Evolutionary conservation across 2,888 invertebrate species (phyloP).

Genomic region (Syrphus vitripennis): DNA sequence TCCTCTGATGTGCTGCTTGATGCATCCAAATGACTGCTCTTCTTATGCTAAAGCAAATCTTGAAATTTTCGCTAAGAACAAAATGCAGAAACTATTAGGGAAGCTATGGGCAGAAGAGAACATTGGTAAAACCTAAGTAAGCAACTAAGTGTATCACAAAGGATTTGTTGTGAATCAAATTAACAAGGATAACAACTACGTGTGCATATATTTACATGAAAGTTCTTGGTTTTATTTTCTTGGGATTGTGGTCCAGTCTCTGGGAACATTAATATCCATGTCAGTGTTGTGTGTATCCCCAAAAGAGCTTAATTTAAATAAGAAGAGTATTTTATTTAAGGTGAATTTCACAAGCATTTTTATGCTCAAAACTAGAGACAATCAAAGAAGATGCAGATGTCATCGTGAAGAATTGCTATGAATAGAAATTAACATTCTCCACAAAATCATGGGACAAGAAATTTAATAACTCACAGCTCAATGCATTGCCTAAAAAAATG

Average conservation of each 20-base stretch:
- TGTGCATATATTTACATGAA: slow-evolving; percentile 31
- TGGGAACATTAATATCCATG: neutral
- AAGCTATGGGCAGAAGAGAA: slow-evolving; percentile 7
- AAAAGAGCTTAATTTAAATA: neutral
- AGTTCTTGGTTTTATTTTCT: neutral
- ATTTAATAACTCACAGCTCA: too few relatives aligned
- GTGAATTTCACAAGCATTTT: slow-evolving; percentile 18
- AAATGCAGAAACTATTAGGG: neutral
- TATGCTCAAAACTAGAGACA: too few relatives aligned
- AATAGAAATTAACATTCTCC: too few relatives aligned
- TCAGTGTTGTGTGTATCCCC: neutral
- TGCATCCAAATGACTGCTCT: neutral
- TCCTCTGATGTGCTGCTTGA: too few relatives aligned
- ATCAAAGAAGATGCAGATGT: too few relatives aligned
- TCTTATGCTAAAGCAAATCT: slow-evolving; percentile 3
- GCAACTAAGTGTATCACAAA: slow-evolving; percentile 62
- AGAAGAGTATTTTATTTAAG: neutral
- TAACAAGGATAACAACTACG: slow-evolving; percentile 58
- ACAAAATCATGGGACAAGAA: too few relatives aligned
- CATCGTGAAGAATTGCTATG: too few relatives aligned
- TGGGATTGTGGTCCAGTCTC: neutral
- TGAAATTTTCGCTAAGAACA: slow-evolving; percentile 34
- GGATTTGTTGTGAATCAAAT: slow-evolving; percentile 67
- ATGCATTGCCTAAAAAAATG: too few relatives aligned
- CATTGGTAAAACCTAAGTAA: slow-evolving; percentile 37